Percentiles rank a stretch among this genome's conserved stretches.
Conservation (phyloP, 2,113 vertebrate genomes). For the Anas platyrhynchos region DNA sequence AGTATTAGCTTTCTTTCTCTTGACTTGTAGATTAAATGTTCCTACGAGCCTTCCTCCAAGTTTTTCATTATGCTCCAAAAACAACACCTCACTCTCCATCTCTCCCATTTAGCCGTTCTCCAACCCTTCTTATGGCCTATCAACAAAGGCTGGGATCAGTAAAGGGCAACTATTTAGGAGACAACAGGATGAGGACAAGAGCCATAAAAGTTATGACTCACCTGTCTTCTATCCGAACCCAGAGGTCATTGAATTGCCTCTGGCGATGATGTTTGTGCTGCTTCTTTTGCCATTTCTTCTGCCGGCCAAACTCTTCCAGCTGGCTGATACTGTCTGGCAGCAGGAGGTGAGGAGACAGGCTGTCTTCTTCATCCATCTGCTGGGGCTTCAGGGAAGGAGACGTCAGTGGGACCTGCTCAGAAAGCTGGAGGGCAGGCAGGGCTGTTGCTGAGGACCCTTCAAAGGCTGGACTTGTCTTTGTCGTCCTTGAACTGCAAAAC, state of each 20-base stretch:
- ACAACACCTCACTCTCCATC: not conserved
- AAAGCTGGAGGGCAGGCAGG: conserved; percentile 41
- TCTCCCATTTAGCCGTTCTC: not conserved
- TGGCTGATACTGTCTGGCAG: conserved; percentile 96
- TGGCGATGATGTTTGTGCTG: conserved; percentile 86
- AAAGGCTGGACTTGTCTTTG: conserved; percentile 38
- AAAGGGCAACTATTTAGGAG: not conserved
- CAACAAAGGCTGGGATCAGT: not conserved
- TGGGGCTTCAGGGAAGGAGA: conserved; percentile 61
- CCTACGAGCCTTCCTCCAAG: not conserved
- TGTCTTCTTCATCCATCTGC: conserved; percentile 82
- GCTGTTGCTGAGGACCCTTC: conserved; percentile 36
- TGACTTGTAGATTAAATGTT: not conserved
- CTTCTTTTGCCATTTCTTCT: conserved; percentile 90
- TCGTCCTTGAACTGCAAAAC: conserved; percentile 43
- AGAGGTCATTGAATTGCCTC: conserved; percentile 95
- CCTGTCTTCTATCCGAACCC: conserved; percentile 97
- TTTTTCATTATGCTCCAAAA: not conserved
- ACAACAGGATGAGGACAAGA: not conserved
- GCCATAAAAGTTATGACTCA: conserved; percentile 66
- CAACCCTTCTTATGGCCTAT: not conserved
- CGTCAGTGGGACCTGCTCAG: conserved; percentile 45
- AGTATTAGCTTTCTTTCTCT: not conserved
- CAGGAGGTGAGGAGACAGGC: conserved; percentile 88
- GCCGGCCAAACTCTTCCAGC: conserved; percentile 94